These are phyloP conservation scores for Peromyscus aztecus DNA, from an alignment of 2,797 vertebrate genomes.

Conservation along the genomic window DNA sequence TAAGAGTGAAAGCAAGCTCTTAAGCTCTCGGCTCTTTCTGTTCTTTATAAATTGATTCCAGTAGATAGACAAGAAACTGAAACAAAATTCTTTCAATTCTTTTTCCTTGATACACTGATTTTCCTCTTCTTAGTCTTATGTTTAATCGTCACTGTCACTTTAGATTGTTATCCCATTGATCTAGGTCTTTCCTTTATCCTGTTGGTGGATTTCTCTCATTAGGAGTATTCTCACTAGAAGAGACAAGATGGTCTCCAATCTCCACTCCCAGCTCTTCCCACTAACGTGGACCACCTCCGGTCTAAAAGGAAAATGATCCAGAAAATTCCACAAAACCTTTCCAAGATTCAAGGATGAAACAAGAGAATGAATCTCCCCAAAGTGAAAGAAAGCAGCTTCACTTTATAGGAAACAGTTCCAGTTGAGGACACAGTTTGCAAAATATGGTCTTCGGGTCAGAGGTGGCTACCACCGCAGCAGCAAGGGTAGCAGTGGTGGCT, in stretches of 20 bases:
- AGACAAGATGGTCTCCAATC: neutral
- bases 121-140: neutral
- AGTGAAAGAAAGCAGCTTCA: neutral
- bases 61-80: neutral
- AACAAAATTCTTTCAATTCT: neutral
- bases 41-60: constrained; percentile 26
- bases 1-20: neutral
- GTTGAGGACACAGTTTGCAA: neutral
- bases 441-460: neutral
- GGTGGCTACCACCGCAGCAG: neutral
- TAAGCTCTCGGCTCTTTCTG: neutral
- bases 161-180: neutral
- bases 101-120: neutral
- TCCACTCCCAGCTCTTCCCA: neutral
- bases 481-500: too few species aligned
- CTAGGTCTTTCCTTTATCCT: neutral
- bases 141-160: neutral
- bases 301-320: neutral
- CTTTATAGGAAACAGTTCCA: neutral
- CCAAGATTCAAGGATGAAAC: neutral
- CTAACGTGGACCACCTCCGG: neutral
- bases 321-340: neutral
- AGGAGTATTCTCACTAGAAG: neutral
- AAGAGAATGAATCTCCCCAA: neutral
- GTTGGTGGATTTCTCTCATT: neutral